These are phyloP conservation scores for Tauraco erythrolophus DNA, from an alignment of 2,113 vertebrate genomes.

Conservation along the genomic window DNA sequence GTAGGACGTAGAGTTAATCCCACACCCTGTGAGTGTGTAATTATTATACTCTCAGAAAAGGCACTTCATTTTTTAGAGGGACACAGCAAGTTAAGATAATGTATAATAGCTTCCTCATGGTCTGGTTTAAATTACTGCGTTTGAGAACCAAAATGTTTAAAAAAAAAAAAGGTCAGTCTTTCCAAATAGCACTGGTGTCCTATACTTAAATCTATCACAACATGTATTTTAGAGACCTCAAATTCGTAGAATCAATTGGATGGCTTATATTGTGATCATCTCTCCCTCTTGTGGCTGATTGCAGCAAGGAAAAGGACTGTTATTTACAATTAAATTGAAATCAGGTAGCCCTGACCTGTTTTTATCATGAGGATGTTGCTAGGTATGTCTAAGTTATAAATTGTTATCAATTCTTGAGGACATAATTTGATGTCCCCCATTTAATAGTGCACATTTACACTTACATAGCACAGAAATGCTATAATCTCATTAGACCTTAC, in stretches of 20 bases:
- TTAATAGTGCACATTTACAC: not conserved
- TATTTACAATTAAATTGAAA: not conserved
- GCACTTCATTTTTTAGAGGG: not conserved
- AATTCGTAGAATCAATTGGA: not conserved
- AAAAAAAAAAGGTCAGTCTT: not conserved
- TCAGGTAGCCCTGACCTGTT: not conserved
- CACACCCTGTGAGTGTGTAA: not conserved
- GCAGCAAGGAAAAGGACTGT: not conserved
- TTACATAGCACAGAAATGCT: not conserved
- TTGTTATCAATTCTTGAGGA: not conserved
- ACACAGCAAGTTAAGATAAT: not conserved
- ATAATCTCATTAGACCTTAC: not conserved
- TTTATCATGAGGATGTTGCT: not conserved
- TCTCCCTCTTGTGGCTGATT: slow-evolving; percentile 50
- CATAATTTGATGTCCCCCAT: not conserved
- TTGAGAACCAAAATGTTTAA: not conserved
- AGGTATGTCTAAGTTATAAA: not conserved
- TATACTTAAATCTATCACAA: not conserved
- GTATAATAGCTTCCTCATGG: not conserved
- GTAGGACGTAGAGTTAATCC: not conserved
- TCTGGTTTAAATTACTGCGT: not conserved
- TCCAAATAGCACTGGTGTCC: not conserved
- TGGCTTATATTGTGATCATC: not conserved
- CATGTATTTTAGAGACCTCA: not conserved
- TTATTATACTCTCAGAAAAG: not conserved